Evolutionary conservation across 2,888 invertebrate species (phyloP).

Genomic region (Hypselothyrea guttata): DNA sequence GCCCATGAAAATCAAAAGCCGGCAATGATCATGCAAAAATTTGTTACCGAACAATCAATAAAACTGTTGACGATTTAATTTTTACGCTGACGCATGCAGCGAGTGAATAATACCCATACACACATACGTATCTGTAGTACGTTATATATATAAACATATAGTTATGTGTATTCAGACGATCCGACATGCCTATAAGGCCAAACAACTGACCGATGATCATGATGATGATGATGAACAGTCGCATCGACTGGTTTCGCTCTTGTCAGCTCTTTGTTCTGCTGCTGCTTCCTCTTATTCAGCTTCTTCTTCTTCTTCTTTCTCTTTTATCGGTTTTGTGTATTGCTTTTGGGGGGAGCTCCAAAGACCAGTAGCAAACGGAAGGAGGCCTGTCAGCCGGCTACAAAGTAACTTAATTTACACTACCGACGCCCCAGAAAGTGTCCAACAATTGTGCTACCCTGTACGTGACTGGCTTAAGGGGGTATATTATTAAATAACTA

Average conservation of each 20-base stretch:
- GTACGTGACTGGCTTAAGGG: not conserved
- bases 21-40: slow-evolving; percentile 74
- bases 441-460: slow-evolving; percentile 43
- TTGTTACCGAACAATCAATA: slow-evolving; percentile 65
- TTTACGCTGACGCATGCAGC: slow-evolving; percentile 68
- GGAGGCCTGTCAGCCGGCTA: slow-evolving; percentile 57
- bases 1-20: slow-evolving; percentile 64
- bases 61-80: slow-evolving; percentile 74
- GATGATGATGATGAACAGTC: slow-evolving; percentile 39
- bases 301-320: not conserved
- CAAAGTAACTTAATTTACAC: slow-evolving; percentile 77
- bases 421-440: slow-evolving; percentile 37
- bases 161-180: slow-evolving; percentile 19
- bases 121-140: slow-evolving; percentile 9
- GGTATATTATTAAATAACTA: not conserved
- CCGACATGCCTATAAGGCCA: slow-evolving; percentile 35
- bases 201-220: slow-evolving; percentile 43
- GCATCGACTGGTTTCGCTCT: slow-evolving; percentile 50
- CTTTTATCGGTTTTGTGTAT: not conserved
- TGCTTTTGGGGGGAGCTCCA: slow-evolving; percentile 24
- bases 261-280: slow-evolving; percentile 17
- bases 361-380: slow-evolving; percentile 73
- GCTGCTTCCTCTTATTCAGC: not conserved
- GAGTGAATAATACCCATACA: slow-evolving; percentile 19
- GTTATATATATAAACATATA: slow-evolving; percentile 12